Percentiles rank a stretch among this genome's conserved stretches.
These are phyloP conservation scores for Habroteleia sp. DNA, from an alignment of 2,888 invertebrate species.

Conservation along the genomic window DNA sequence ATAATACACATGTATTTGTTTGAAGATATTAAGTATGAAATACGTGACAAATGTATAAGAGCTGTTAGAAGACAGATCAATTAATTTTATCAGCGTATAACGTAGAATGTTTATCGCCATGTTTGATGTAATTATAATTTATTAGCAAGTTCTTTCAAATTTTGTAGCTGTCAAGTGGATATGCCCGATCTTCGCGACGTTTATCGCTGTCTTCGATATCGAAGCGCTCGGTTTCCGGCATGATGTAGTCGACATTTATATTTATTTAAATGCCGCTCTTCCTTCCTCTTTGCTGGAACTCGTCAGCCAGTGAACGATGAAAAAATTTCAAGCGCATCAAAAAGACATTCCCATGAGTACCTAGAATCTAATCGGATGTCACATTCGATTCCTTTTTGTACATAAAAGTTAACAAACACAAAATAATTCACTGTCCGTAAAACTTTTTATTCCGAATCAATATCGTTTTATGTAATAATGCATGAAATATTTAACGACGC, in stretches of 20 bases:
- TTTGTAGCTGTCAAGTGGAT: constrained; percentile 8
- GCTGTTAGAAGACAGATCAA: no score
- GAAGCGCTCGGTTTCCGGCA: constrained; percentile 14
- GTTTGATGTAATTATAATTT: constrained; percentile 23
- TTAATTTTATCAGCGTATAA: constrained; percentile 17
- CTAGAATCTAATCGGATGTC: constrained; percentile 19
- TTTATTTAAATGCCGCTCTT: constrained; percentile 26
- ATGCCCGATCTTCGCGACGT: constrained; percentile 17
- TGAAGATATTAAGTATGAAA: no score
- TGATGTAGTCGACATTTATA: constrained; percentile 17
- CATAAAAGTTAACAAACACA: neutral
- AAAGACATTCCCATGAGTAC: constrained; percentile 3
- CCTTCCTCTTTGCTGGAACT: constrained; percentile 15
- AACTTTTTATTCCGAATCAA: neutral
- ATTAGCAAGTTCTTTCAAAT: constrained; percentile 12
- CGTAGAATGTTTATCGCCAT: neutral
- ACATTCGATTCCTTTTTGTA: constrained; percentile 4
- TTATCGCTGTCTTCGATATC: constrained; percentile 36
- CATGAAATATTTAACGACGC: no score
- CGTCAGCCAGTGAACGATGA: constrained; percentile 5
- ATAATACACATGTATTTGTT: no score
- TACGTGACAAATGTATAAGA: no score
- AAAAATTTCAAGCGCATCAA: constrained; percentile 8
- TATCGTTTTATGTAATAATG: no score
- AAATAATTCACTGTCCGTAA: neutral